Conservation (phyloP, 2,888 invertebrate genomes). For the Eilema caniola region DNA sequence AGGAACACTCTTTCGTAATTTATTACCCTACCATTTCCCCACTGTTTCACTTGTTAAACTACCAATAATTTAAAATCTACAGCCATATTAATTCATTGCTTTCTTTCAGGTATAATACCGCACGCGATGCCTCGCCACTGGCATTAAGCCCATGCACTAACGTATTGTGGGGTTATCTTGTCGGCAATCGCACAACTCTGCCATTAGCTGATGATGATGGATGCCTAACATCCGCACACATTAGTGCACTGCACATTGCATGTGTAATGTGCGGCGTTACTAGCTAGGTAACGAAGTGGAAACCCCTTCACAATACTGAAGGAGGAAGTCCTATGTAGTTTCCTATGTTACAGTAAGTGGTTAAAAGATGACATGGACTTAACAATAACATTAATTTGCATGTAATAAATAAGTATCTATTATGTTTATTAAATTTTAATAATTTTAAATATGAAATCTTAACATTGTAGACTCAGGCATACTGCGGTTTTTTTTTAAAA, state of each 20-base stretch:
- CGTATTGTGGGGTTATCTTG: background rate
- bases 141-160: background rate
- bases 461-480: no score
- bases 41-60: no score
- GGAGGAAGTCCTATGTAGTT: conserved; percentile 13
- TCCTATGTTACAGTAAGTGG: background rate
- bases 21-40: no score
- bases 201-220: background rate
- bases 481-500: no score
- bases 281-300: conserved; percentile 1
- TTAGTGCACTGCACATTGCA: background rate
- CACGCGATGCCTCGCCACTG: background rate
- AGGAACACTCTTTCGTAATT: no score
- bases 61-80: no score
- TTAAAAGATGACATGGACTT: background rate
- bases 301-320: conserved; percentile 5
- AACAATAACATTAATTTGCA: no score
- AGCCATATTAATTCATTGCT: background rate
- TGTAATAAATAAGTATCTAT: no score
- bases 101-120: background rate
- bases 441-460: no score
- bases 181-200: background rate
- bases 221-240: background rate
- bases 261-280: background rate
- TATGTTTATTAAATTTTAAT: no score